Evolutionary conservation across 2,888 invertebrate species (phyloP).

Genomic region (Drosophila trichaetosa): DNA sequence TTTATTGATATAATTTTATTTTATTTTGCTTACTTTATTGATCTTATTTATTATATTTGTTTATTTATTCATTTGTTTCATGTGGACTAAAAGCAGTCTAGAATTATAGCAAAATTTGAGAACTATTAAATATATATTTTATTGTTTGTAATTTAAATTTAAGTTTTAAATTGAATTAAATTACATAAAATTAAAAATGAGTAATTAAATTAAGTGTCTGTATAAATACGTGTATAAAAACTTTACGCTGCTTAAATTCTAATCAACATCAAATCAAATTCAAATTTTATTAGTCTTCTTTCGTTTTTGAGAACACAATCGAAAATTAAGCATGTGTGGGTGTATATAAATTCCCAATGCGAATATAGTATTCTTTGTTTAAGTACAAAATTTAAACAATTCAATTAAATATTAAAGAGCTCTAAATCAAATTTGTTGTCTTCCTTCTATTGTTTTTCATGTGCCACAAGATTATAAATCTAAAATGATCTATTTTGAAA

Average conservation of each 20-base stretch:
- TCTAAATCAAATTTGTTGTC: neutral
- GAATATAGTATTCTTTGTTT: neutral
- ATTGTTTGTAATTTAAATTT: neutral
- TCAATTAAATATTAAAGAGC: neutral
- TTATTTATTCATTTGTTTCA: neutral
- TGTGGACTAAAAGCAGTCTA: neutral
- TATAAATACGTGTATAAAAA: neutral
- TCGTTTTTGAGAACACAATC: neutral
- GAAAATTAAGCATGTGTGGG: neutral
- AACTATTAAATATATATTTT: neutral
- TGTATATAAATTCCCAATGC: neutral
- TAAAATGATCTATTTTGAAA: no score
- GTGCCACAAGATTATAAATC: neutral
- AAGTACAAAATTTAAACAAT: neutral
- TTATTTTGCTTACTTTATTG: neutral
- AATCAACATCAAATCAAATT: rapidly evolving
- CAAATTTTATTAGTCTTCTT: neutral
- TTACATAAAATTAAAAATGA: neutral
- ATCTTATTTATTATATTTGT: neutral
- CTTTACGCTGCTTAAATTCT: neutral
- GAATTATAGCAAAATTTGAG: neutral
- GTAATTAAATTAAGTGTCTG: neutral
- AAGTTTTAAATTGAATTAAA: neutral
- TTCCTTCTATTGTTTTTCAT: neutral
- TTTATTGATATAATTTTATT: neutral